Conservation (phyloP, 2,888 invertebrate species). For the Hydrotaea cyrtoneurina region DNA sequence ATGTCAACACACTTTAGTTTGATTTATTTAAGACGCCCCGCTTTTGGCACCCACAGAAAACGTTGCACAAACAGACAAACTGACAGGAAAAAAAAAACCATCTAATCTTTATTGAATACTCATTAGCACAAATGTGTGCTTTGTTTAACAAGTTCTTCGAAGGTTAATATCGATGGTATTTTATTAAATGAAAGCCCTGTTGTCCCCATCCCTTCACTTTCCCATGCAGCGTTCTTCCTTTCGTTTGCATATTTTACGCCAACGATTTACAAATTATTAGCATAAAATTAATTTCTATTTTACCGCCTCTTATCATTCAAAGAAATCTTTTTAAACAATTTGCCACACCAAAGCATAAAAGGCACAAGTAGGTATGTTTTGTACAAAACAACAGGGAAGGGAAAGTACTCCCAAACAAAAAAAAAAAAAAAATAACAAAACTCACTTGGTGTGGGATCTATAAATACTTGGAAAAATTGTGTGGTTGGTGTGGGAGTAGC, state of each 20-base stretch:
- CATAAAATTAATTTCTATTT: slow-evolving; percentile 18
- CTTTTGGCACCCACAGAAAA: not conserved
- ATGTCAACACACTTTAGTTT: not conserved
- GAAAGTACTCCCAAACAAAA: not conserved
- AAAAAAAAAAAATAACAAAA: not conserved
- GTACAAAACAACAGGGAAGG: not conserved
- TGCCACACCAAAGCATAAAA: not conserved
- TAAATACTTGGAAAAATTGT: not conserved
- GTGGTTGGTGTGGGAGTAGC: not conserved
- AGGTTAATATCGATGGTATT: slow-evolving; percentile 20
- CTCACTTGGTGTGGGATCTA: not conserved
- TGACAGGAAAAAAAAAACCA: not conserved
- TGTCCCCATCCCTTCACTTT: not conserved
- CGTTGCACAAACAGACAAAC: not conserved
- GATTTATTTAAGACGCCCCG: not conserved
- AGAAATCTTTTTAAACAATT: slow-evolving; percentile 22
- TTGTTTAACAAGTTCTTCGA: slow-evolving; percentile 14
- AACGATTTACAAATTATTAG: slow-evolving; percentile 30
- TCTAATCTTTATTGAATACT: slow-evolving; percentile 21
- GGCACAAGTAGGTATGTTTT: not conserved
- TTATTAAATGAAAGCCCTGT: not conserved
- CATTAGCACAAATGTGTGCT: slow-evolving; percentile 23
- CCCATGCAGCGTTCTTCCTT: not conserved
- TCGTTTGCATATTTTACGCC: slow-evolving; percentile 10
- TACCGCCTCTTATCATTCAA: slow-evolving; percentile 5